phyloP scores from a whole-genome alignment of 1,140 invertebrate genomes.

The Atta colombica region DNA sequence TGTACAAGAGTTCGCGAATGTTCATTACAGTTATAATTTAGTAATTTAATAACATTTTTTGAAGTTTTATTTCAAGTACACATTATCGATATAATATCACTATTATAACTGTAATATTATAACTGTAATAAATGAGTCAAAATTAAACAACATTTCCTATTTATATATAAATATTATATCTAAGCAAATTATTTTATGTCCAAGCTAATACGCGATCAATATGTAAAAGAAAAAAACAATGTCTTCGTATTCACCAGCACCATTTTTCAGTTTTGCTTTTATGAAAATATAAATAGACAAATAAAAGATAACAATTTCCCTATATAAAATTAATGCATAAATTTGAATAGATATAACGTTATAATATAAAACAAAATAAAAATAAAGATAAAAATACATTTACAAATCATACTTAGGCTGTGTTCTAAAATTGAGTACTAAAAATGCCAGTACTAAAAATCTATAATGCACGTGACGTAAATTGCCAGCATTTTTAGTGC shows the following conservation, averaged over 20 bases:
- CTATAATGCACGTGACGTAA: no score
- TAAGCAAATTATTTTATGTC: background rate
- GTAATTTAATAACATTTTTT: slow-evolving; percentile 23
- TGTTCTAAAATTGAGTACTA: no score
- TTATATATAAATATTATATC: background rate
- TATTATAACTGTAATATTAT: slow-evolving; percentile 51
- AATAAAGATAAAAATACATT: slow-evolving; percentile 15
- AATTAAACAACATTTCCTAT: background rate
- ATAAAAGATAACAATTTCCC: background rate
- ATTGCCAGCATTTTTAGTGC: no score
- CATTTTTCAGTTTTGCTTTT: slow-evolving; percentile 15
- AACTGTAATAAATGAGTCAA: slow-evolving; percentile 36
- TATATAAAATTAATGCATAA: background rate
- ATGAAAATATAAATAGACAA: background rate
- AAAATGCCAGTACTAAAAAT: no score
- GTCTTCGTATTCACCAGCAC: slow-evolving; percentile 37
- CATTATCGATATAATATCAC: slow-evolving; percentile 27
- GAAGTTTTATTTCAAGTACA: slow-evolving; percentile 46
- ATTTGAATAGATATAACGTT: background rate
- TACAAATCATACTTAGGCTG: background rate
- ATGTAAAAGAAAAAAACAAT: slow-evolving; percentile 18
- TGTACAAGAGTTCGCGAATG: slow-evolving; percentile 15
- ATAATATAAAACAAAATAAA: background rate
- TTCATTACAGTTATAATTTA: slow-evolving; percentile 10
- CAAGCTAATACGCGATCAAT: background rate